Conservation (phyloP, 1,140 invertebrate species). For the Bombus confusus region DNA sequence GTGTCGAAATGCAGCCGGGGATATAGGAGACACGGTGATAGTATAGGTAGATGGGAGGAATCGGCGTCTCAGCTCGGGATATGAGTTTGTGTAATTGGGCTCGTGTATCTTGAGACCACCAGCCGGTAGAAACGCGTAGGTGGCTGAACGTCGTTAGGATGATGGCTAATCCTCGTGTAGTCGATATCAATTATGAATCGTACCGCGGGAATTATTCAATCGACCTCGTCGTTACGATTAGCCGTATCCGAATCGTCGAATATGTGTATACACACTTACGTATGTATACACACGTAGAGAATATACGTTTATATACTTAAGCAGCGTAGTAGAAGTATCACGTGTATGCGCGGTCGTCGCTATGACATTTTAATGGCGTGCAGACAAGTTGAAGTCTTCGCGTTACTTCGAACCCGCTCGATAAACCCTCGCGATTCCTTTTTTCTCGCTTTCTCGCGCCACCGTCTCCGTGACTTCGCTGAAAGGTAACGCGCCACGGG, state of each 20-base stretch:
- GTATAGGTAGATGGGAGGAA: not conserved
- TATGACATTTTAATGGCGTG: constrained; percentile 67
- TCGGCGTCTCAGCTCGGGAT: constrained; percentile 26
- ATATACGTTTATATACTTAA: not conserved
- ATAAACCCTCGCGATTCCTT: constrained; percentile 41
- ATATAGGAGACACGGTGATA: no score
- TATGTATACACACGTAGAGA: not conserved
- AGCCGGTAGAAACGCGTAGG: not conserved
- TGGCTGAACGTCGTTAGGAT: not conserved
- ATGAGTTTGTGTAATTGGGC: constrained; percentile 59
- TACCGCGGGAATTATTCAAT: constrained; percentile 61
- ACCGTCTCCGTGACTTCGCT: not conserved
- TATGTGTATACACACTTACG: not conserved
- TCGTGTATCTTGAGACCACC: constrained; percentile 58
- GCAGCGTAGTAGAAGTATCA: no score
- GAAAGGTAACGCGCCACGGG: constrained; percentile 8
- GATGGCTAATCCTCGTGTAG: constrained; percentile 47
- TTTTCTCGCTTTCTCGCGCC: constrained; percentile 13
- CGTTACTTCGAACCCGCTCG: constrained; percentile 50
- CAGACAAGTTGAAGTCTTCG: constrained; percentile 62
- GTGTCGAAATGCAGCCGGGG: constrained; percentile 45
- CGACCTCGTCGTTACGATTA: constrained; percentile 58
- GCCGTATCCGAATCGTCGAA: constrained; percentile 36
- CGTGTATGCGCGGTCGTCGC: not conserved
- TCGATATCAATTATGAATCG: constrained; percentile 60